These are phyloP conservation scores for Brenthis ino DNA, from an alignment of 2,888 invertebrate genomes.

Conservation along the genomic window DNA sequence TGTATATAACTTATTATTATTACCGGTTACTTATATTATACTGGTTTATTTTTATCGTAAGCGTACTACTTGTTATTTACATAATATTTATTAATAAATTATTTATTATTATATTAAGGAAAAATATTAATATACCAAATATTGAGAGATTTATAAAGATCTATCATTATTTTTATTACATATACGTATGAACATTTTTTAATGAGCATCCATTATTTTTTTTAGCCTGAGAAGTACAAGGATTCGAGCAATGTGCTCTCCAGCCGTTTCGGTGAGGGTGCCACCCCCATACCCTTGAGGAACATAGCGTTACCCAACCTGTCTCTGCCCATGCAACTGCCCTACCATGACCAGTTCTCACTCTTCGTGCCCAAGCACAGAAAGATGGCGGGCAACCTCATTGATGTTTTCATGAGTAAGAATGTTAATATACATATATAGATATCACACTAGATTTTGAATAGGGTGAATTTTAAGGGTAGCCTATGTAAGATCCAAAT, in stretches of 20 bases:
- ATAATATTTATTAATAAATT: too few species aligned
- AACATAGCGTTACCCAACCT: conserved; percentile 86
- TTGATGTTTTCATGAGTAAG: conserved; percentile 86
- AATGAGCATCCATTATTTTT: conserved; percentile 3
- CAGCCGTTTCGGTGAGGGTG: conserved; percentile 81
- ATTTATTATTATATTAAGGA: too few species aligned
- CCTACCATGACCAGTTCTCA: conserved; percentile 86
- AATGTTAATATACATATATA: neutral
- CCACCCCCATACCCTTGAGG: conserved; percentile 78
- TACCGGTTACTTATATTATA: too few species aligned
- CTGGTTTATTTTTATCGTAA: too few species aligned
- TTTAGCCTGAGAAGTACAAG: conserved; percentile 72
- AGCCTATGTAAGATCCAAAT: too few species aligned
- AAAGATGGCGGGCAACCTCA: conserved; percentile 84
- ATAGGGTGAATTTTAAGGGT: too few species aligned
- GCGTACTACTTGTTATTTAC: too few species aligned
- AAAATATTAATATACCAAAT: too few species aligned
- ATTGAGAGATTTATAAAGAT: too few species aligned
- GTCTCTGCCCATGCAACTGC: conserved; percentile 82
- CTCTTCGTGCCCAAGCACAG: conserved; percentile 87
- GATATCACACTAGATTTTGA: too few species aligned
- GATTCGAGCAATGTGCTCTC: conserved; percentile 61
- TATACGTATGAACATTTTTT: neutral
- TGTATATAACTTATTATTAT: too few species aligned
- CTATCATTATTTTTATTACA: neutral